Percentiles rank a stretch among this genome's conserved stretches.
phyloP scores from a whole-genome alignment of 2,113 vertebrate species.

The Microcebus tavaratra region DNA sequence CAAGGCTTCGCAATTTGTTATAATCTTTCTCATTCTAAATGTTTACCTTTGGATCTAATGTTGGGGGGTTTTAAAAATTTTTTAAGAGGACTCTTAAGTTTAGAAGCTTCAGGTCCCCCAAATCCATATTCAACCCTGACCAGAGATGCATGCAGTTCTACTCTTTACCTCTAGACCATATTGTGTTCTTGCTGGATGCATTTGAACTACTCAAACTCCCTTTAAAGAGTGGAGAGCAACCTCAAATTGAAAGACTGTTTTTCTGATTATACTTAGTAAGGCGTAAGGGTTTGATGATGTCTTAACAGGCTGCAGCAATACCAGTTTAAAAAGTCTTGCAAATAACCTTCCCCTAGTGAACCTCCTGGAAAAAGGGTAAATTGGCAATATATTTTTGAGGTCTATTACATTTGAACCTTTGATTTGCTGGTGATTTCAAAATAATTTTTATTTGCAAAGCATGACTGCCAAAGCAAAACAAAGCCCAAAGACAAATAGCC shows the following conservation, averaged over 20 bases:
- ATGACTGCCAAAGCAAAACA: background rate
- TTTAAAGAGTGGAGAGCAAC: background rate
- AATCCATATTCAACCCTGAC: background rate
- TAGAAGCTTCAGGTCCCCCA: background rate
- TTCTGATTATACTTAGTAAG: background rate
- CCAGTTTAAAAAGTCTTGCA: background rate
- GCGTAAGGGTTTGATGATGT: background rate
- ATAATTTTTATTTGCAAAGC: slow-evolving; percentile 39
- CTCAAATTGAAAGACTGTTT: background rate
- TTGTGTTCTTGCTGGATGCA: background rate
- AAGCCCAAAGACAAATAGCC: background rate
- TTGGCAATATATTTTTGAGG: slow-evolving; percentile 44
- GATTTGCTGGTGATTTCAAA: slow-evolving; percentile 58
- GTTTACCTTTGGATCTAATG: background rate
- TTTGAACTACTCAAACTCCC: background rate
- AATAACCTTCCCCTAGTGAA: background rate
- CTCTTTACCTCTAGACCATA: background rate
- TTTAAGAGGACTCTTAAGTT: background rate
- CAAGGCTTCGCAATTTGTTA: background rate
- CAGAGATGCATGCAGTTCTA: background rate
- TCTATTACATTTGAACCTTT: slow-evolving; percentile 46
- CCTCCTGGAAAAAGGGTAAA: background rate
- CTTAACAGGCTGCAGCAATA: background rate
- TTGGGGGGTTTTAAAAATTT: background rate
- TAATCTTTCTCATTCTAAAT: background rate